Conservation (phyloP, 1,140 invertebrate species). For the Mizuhopecten yessoensis region DNA sequence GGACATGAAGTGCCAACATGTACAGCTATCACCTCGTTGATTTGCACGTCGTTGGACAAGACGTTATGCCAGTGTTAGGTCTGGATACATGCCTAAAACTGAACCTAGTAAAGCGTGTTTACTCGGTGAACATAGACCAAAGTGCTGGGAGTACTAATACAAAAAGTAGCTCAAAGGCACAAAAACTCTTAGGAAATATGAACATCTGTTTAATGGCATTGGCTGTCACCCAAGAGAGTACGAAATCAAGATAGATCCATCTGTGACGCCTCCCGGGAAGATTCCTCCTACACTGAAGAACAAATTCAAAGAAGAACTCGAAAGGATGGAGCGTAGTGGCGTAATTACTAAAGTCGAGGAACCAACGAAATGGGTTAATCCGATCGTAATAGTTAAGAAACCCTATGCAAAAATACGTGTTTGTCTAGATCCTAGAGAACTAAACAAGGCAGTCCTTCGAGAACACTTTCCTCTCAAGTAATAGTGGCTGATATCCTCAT, state of each 20-base stretch:
- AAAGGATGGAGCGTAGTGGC: constrained; percentile 48
- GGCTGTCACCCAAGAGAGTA: constrained; percentile 54
- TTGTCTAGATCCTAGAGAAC: constrained; percentile 84
- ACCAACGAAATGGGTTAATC: constrained; percentile 61
- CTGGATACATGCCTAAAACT: constrained; percentile 21
- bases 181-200: constrained; percentile 55
- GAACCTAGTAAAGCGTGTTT: constrained; percentile 49
- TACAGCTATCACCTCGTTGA: constrained; percentile 26
- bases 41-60: constrained; percentile 37
- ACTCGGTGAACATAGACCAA: constrained; percentile 40
- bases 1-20: constrained; percentile 36
- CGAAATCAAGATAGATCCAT: constrained; percentile 52
- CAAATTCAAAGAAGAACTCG: constrained; percentile 64
- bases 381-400: constrained; percentile 56
- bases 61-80: constrained; percentile 41
- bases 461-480: constrained; percentile 66
- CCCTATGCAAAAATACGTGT: constrained; percentile 80
- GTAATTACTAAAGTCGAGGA: too few relatives aligned
- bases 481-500: constrained; percentile 82
- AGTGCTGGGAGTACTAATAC: neutral
- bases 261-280: constrained; percentile 47
- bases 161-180: neutral
- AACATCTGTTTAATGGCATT: constrained; percentile 56
- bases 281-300: constrained; percentile 53
- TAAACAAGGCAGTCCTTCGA: constrained; percentile 83